Base-by-base conservation (phyloP, 2,888 invertebrate genomes). In the Galerucella nymphaeae region DNA sequence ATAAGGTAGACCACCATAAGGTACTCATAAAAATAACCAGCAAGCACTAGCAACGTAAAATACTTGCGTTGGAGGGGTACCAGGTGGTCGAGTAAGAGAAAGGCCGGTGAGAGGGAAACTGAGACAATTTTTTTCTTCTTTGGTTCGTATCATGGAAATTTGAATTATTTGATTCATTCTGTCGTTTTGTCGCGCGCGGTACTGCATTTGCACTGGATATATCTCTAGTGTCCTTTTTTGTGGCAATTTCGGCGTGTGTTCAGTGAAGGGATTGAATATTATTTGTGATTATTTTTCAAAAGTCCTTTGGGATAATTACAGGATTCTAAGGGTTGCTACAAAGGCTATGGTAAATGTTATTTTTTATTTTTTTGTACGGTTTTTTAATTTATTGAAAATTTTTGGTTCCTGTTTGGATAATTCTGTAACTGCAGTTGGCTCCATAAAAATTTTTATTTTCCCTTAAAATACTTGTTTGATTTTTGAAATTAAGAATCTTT, bases 71-170 rank as follows among this genome's bases (percentile, higher is more conserved):
- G 71, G 66, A 53, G 71, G 71, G 66, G 71, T 23, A 53, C 61
- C 64, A 55, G 66, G 62, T 66, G 66, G 18, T 55, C 62, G 9
- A 71, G 66, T 64, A 73, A 72, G 77, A 77, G 77, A 77, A 77
- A 77, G 78, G 76, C 75, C 71, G 74, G 78, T 78, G 78, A 78
- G 78, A 78, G 76, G 76, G 77, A 78, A 76, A 78, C 76, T 75
- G 78, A 78, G 74, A 76, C 75, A 6, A 73, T 77, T 78, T 77
- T 72, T 73, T 73, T 72, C 64, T 62, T 50, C 50, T 57, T 45
- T 57, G 63, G 38, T 48, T 57, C 30, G 63, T 70, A 70, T 63
- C 70, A 63, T 57, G 70, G 45, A 70, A 63, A 70, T 63, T 70
- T 63, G 63, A 63, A 63, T 70, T 63, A 70, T 70, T 70, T 50